A percentile compares a stretch with the other conserved stretches of the same genome.
These are phyloP conservation scores for Ricordea florida DNA, from an alignment of 92 coral and sea anemone genomes.

Conservation along the genomic window DNA sequence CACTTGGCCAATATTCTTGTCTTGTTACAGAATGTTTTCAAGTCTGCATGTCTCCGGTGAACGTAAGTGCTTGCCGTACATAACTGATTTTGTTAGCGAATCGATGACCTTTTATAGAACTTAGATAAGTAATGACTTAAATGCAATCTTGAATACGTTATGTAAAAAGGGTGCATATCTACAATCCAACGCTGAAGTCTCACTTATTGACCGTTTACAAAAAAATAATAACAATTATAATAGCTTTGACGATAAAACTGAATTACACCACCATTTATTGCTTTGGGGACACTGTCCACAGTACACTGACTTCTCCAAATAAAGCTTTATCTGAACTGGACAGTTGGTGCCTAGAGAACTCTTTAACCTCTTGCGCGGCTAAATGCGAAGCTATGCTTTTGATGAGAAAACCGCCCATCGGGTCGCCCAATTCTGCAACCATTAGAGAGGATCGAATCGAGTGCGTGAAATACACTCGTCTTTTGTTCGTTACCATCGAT, in stretches of 20 bases:
- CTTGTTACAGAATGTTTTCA: constrained; percentile 80
- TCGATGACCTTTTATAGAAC: too few species aligned
- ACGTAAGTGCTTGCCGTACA: constrained; percentile 96
- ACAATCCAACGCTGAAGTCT: too few species aligned
- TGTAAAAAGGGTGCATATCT: too few species aligned
- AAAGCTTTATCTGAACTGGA: constrained; percentile 14
- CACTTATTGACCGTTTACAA: too few species aligned
- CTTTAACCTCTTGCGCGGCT: constrained; percentile 44
- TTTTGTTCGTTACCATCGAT: constrained; percentile 31
- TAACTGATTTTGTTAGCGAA: too few species aligned
- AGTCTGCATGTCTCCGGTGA: constrained; percentile 99
- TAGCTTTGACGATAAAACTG: too few species aligned
- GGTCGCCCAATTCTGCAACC: constrained; percentile 19
- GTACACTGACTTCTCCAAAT: constrained; percentile 1
- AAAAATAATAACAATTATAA: too few species aligned
- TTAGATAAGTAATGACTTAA: too few species aligned
- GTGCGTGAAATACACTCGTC: constrained; percentile 41
- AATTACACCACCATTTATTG: constrained; percentile 29
- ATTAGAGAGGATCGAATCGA: constrained; percentile 6
- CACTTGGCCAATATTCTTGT: not conserved
- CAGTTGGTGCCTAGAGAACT: constrained; percentile 28
- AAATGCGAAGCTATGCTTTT: constrained; percentile 45
- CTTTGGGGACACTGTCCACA: constrained; percentile 23
- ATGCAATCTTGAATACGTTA: too few species aligned
- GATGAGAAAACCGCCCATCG: constrained; percentile 18